These are phyloP conservation scores for Crossaster papposus DNA, from an alignment of 53 echinoderm and acorn worm genomes.

Conservation along the genomic window DNA sequence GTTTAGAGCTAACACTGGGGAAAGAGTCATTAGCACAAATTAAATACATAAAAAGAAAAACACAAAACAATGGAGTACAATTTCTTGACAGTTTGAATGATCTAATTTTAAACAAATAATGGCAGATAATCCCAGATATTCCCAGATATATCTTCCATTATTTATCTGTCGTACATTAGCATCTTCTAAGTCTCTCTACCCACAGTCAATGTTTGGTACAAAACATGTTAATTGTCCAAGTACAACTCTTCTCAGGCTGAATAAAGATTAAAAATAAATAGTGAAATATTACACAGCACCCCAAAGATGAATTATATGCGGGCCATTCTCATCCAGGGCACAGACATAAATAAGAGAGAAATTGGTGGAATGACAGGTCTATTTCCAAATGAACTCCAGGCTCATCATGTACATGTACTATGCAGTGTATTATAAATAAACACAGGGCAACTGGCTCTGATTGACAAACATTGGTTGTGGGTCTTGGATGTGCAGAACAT, in stretches of 20 bases:
- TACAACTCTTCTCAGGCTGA: not conserved
- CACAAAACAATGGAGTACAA: too few relatives aligned
- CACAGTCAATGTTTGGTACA: constrained; percentile 19
- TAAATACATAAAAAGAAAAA: too few relatives aligned
- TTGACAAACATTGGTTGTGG: constrained; percentile 4
- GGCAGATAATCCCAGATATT: too few relatives aligned
- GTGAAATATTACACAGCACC: constrained; percentile 15
- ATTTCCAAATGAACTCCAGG: constrained; percentile 15
- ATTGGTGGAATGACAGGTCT: constrained; percentile 2
- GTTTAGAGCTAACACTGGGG: too few relatives aligned
- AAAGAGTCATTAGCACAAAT: too few relatives aligned
- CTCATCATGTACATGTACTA: constrained; percentile 19
- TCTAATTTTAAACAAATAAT: not conserved
- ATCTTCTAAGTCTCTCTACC: not conserved
- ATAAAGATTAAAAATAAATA: not conserved
- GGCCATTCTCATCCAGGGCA: not conserved
- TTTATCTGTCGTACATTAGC: not conserved
- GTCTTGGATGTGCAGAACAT: not conserved
- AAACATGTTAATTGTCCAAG: constrained; percentile 3
- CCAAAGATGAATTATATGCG: constrained; percentile 22
- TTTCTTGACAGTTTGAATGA: too few relatives aligned
- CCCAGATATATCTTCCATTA: too few relatives aligned
- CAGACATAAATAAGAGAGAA: constrained; percentile 5
- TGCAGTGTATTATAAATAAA: constrained; percentile 48
- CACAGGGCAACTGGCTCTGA: constrained; percentile 27